phyloP scores from a whole-genome alignment of 2,113 vertebrate species.

The Barnardius zonarius region DNA sequence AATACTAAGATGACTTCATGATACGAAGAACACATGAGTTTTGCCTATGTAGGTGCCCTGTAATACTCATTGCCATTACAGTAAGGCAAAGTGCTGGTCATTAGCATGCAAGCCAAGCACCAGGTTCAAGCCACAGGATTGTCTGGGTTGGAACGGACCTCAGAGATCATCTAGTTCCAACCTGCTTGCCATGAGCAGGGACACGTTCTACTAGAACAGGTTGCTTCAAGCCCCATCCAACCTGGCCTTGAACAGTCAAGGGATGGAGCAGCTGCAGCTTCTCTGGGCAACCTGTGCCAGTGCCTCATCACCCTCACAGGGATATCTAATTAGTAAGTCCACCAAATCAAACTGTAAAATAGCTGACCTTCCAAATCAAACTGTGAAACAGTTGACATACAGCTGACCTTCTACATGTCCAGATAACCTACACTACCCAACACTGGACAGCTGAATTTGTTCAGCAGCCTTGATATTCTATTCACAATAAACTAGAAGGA shows the following conservation, averaged over 20 bases:
- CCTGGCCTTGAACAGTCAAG: not conserved
- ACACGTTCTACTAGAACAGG: not conserved
- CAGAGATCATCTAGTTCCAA: not conserved
- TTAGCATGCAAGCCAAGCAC: not conserved
- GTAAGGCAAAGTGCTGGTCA: not conserved
- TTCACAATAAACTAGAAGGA: not conserved
- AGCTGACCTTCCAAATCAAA: not conserved
- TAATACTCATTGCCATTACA: not conserved
- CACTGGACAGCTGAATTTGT: not conserved
- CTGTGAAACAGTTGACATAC: not conserved
- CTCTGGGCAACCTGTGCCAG: not conserved
- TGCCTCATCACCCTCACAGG: not conserved
- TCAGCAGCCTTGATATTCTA: not conserved
- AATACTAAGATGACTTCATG: not conserved
- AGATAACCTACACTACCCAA: not conserved
- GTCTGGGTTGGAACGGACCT: not conserved
- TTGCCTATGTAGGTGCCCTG: not conserved
- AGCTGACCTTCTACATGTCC: not conserved
- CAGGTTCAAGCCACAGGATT: not conserved
- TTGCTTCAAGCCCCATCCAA: not conserved
- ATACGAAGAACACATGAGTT: rapidly evolving
- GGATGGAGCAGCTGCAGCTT: not conserved
- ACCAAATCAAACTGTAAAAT: not conserved
- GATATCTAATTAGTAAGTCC: not conserved
- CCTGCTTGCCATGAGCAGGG: not conserved